Evolutionary conservation across 1,140 invertebrate species (phyloP), one percentile per base, ranked within the genome.

Genomic region (Calosoma granatense): DNA sequence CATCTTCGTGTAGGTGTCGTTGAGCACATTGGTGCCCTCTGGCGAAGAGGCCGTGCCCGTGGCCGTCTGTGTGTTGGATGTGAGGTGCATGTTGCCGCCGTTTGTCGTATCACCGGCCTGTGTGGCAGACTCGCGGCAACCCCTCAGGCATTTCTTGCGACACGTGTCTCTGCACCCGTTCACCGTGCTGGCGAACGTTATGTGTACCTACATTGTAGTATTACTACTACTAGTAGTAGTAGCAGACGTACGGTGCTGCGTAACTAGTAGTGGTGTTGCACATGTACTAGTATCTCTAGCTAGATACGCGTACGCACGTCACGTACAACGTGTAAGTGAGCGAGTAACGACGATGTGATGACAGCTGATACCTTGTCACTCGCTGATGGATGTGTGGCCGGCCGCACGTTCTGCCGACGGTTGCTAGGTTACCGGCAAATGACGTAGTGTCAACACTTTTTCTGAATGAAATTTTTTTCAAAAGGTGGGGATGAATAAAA

Each of bases 1-100:
- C 88, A 91, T 91, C 72, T 91, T 91, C 1, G 86, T 88, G 72
- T 90, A 91, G 19, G 87, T 87, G 69, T 91, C 88, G 68, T 88
- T 85, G 23, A 91, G 77, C 20, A 83, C 70, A 63, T 76, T 79
- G 60, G 80, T 79, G 51, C 72, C 75, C 61, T 69, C 70, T 23
- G 76, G 74, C 11, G 76, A 75, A 14, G 78, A 77, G 71, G 72
- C 74, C 68, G 74, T 73, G 70, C 66, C 78, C 70, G 68, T 68
- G 59, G 63, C 62, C 60, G 65, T 67, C 65, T 64, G 65, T 63
- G 65, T 66, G 17, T 68, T 76, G 43, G 62, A 62, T 52, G 76
- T 76, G 59, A 79, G 71, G 73, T 81, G 78, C 78, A 81, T 81
- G 68, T 72, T 75, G 20, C 56, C 30, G 41, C 47, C 43, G 19